Conservation (phyloP, 2,888 invertebrate genomes). For the Endotricha flammealis region DNA sequence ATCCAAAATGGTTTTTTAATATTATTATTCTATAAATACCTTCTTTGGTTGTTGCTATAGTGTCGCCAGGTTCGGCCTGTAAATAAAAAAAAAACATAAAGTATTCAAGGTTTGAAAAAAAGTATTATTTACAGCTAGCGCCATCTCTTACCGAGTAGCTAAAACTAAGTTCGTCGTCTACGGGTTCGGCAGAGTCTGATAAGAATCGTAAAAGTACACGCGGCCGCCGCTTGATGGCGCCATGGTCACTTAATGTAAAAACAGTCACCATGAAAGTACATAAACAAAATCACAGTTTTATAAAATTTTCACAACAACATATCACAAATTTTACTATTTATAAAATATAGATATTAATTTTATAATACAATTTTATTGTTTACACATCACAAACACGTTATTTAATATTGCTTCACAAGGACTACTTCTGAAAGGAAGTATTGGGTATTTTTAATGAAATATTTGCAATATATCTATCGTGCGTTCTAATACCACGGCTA, state of each 20-base stretch:
- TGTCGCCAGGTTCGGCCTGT: conserved; percentile 85
- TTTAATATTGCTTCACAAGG: background rate
- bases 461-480: conserved; percentile 36
- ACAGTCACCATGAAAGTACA: conserved; percentile 82
- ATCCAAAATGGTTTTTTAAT: too few species aligned
- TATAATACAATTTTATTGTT: background rate
- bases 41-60: conserved; percentile 92
- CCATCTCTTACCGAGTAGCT: conserved; percentile 74
- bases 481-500: conserved; percentile 41
- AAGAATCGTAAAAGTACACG: conserved; percentile 67
- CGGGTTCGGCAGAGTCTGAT: conserved; percentile 45
- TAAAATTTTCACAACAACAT: conserved; percentile 10
- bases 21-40: conserved; percentile 80
- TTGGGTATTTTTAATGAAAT: conserved; percentile 20
- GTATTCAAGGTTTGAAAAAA: conserved; percentile 1
- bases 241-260: conserved; percentile 79
- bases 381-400: conserved; percentile 14
- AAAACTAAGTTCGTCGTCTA: conserved; percentile 35
- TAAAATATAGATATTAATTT: background rate
- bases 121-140: conserved; percentile 27
- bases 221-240: conserved; percentile 78
- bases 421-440: background rate
- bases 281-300: conserved; percentile 41
- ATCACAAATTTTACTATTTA: conserved; percentile 1
- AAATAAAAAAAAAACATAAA: conserved; percentile 34